Evolutionary conservation across 2,797 vertebrate species (phyloP), one percentile per base, ranked within the genome.

Genomic region (Australoheros facetus): DNA sequence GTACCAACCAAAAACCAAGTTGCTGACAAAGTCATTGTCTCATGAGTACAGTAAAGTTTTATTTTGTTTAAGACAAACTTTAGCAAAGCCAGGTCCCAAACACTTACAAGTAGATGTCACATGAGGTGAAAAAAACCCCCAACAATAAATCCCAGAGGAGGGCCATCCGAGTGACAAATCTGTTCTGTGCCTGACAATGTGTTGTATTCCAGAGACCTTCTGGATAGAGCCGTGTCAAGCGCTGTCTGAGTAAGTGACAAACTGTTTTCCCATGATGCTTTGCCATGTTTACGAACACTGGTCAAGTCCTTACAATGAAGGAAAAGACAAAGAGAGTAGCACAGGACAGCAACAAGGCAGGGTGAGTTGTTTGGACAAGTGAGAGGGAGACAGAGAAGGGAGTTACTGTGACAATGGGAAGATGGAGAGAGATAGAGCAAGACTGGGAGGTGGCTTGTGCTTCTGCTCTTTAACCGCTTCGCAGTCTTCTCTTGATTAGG

Each of bases 401-500:
- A 89, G 90, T 86, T 81, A 81, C 81, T 80, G 87, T 89, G 89
- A 87, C 87, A 87, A 85, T 56, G 14, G 85, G 83, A 87, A 89
- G 91, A 90, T 88, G 83, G 82, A 87, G 80, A 66, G 82, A 88
- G 85, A 87, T 78, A 69, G 79, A 80, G 72, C 70, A 75, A 81
- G 80, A 80, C 77, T 79, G 82, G 88, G 85, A 88, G 89, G 85
- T 85, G 91, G 89, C 91, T 89, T 59, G 72, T 80, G 89, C 85
- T 80, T 86, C 85, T 90, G 84, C 92, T 94, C 89, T 93, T 94
- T 94, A 94, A 95, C 91, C 56, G 86, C 89, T 91, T 91, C 92
- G 92, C 94, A 94, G 95, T 93, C 93, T 90, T 73, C 92, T 94
- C 93, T 94, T 95, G 93, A 95, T 94, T 93, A 94, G 92, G 88